A percentile compares a stretch with the other conserved stretches of the same genome.
Conservation (phyloP, 2,113 vertebrate genomes). For the Psephotus haematonotus region DNA sequence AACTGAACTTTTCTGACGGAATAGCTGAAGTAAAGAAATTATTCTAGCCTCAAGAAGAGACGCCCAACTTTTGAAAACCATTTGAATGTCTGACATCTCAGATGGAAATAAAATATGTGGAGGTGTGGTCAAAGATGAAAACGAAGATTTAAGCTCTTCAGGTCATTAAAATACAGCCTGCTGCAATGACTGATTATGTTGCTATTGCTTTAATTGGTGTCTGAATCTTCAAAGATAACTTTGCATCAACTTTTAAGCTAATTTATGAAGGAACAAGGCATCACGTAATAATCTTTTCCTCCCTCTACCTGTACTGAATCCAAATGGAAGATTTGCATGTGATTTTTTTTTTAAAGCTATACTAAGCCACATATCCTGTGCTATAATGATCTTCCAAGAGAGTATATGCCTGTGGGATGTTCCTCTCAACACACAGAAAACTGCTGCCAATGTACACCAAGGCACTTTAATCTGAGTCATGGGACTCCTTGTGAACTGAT, state of each 20-base stretch:
- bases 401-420: background rate
- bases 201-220: background rate
- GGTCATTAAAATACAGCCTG: background rate
- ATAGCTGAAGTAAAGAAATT: background rate
- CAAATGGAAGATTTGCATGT: background rate
- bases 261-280: background rate
- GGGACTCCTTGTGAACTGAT: background rate
- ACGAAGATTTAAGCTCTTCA: background rate
- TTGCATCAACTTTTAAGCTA: slow-evolving; percentile 5
- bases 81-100: background rate
- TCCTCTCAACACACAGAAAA: background rate
- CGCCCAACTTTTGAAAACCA: background rate
- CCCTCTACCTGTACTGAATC: background rate
- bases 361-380: background rate
- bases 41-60: background rate
- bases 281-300: background rate
- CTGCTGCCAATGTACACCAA: background rate
- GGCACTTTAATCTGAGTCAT: background rate
- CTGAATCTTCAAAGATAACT: slow-evolving; percentile 22
- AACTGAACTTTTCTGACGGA: background rate
- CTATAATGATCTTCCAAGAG: background rate
- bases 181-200: background rate
- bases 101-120: background rate
- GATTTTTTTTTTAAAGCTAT: background rate
- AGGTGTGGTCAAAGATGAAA: background rate